Base-by-base conservation (phyloP, 2,113 vertebrate species). In the Promerops cafer region DNA sequence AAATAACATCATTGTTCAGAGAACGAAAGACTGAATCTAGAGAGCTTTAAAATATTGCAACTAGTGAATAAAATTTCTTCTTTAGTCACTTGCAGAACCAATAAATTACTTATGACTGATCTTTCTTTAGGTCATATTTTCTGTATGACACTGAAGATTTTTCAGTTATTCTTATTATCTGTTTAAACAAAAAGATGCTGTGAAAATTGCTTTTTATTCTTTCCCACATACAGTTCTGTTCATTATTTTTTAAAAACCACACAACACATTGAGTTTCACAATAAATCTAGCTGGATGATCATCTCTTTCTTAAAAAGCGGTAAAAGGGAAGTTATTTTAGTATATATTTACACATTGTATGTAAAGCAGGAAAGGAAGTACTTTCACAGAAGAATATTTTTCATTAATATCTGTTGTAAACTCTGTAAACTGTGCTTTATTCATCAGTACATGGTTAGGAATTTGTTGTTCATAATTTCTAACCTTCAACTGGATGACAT, bases 1-100 rank as follows among this genome's bases (percentile, higher is more conserved):
- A 97, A 97, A 98, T 63, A 40, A 89, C 4, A 98, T 97, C 84
- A 96, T 14, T 86, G 97, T 97, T 71, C 96, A 70, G 61, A 50
- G 65, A 60, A 96, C 47, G 23, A 98, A 98, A 37, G 87, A 93
- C n/a, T 87, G 42, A 77, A 87, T 60, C 4, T 37, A 56, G 35
- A 40, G 5, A 63, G 22, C 13, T 91, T 86, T 71, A 52, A 77
- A 84, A 78, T 11, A 50, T 6, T 31, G 7, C 11, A 44, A 23
- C 6, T 28, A 53, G 37, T 53, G 56, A 70, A 63, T 66, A 77
- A 63, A 69, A 75, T 6, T 11, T 26, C 13, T 56, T 83, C 17
- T 60, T 9, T 31, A 68, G 11, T 64, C 16, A 52, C 59, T 79
- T 76, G 31, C 27, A 77, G 40, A 82, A 71, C 68, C 60, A 54